phyloP scores from a whole-genome alignment of 2,797 vertebrate species.

The Neosilurus hyrtlii region DNA sequence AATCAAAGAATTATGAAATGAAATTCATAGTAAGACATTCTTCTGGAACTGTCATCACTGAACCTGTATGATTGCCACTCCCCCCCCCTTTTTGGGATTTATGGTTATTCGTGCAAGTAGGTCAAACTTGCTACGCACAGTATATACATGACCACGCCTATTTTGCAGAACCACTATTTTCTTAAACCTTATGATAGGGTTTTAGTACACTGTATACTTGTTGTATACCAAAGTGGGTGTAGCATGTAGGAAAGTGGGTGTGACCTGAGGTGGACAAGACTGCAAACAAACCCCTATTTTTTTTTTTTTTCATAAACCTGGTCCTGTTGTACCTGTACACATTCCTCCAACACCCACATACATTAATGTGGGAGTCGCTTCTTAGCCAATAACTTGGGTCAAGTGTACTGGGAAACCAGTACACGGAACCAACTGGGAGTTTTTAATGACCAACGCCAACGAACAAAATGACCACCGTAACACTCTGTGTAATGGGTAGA shows the following conservation, averaged over 20 bases:
- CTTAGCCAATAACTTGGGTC: neutral
- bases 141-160: too few relatives aligned
- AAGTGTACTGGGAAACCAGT: neutral
- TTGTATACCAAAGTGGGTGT: too few relatives aligned
- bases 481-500: too few relatives aligned
- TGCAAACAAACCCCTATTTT: too few relatives aligned
- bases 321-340: neutral
- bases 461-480: neutral
- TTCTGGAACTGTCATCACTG: conserved; percentile 10
- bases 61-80: neutral
- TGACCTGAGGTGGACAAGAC: too few relatives aligned
- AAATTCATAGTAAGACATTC: conserved; percentile 23
- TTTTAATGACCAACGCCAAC: neutral
- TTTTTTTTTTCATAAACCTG: neutral
- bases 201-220: too few relatives aligned
- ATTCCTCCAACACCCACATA: neutral
- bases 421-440: neutral
- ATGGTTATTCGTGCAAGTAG: neutral
- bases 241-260: too few relatives aligned
- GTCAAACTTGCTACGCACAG: too few relatives aligned
- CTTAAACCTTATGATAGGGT: too few relatives aligned
- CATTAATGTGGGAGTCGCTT: neutral
- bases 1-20: conserved; percentile 31
- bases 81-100: neutral
- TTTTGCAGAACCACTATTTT: too few relatives aligned